Evolutionary conservation across 2,888 invertebrate genomes (phyloP).

Genomic region (Urechis unicinctus): DNA sequence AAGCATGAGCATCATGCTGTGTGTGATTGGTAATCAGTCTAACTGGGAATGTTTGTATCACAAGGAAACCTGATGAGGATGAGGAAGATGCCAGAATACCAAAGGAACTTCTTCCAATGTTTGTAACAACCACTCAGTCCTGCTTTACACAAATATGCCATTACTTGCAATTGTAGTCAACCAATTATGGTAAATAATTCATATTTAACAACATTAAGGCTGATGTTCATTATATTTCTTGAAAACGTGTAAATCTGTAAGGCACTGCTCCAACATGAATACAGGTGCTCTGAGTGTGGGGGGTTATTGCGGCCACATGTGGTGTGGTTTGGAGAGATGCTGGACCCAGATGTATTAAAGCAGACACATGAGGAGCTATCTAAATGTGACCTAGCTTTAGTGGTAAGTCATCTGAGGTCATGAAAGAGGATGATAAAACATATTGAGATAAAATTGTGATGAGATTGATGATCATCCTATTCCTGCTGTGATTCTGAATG

Average conservation of each 20-base stretch:
- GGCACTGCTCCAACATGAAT: no score
- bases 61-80: slow-evolving; percentile 64
- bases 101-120: slow-evolving; percentile 63
- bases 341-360: slow-evolving; percentile 61
- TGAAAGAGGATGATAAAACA: not conserved
- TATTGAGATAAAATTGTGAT: not conserved
- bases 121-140: slow-evolving; percentile 1
- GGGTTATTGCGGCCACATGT: slow-evolving; percentile 73
- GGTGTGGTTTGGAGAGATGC: slow-evolving; percentile 81
- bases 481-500: no score
- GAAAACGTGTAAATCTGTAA: no score
- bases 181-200: no score
- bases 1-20: no score
- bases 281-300: slow-evolving; percentile 61
- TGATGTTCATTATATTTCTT: no score
- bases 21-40: no score
- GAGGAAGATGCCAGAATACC: slow-evolving; percentile 58
- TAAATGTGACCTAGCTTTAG: slow-evolving; percentile 70
- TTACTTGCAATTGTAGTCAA: no score
- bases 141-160: no score
- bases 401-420: slow-evolving; percentile 51
- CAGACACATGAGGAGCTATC: slow-evolving; percentile 62
- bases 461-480: no score
- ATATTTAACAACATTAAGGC: no score
- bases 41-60: no score